phyloP scores from a whole-genome alignment of 1,140 invertebrate genomes.

The Neuroterus valhalla region DNA sequence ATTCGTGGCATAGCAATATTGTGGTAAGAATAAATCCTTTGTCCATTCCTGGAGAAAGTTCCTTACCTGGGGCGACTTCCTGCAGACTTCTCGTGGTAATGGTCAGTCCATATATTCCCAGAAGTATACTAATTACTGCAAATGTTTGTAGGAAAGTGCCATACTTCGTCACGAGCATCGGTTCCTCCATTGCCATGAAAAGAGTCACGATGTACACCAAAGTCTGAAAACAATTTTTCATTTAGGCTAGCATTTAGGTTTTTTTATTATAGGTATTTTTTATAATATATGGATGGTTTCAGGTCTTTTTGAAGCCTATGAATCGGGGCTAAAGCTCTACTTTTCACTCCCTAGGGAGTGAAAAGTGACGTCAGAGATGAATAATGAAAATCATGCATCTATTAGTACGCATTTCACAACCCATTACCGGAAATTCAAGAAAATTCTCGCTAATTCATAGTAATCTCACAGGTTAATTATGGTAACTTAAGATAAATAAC shows the following conservation, averaged over 20 bases:
- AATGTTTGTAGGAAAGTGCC: conserved; percentile 64
- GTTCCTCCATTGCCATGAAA: conserved; percentile 64
- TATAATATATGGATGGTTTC: too few species aligned
- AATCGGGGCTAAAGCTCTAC: too few species aligned
- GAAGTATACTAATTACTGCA: conserved; percentile 65
- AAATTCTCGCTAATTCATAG: too few species aligned
- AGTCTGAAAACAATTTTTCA: conserved; percentile 55
- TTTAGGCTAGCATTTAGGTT: not conserved
- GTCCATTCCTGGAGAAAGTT: conserved; percentile 42
- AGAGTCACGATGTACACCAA: conserved; percentile 63
- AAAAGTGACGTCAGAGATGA: too few species aligned
- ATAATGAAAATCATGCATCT: too few species aligned
- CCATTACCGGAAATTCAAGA: too few species aligned
- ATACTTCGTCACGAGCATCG: conserved; percentile 59
- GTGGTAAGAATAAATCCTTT: not conserved
- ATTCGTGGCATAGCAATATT: conserved; percentile 8
- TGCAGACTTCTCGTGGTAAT: conserved; percentile 66
- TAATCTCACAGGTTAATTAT: too few species aligned
- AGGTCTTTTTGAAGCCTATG: too few species aligned
- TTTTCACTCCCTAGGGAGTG: too few species aligned
- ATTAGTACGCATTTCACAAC: too few species aligned
- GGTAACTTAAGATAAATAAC: too few species aligned
- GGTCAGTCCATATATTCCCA: conserved; percentile 67
- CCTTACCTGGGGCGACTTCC: conserved; percentile 65
- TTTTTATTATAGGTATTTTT: not conserved